Percentiles rank a stretch among this genome's conserved stretches.
These are phyloP conservation scores for Rhincodon typus DNA, from an alignment of 2,797 vertebrate genomes.

Conservation along the genomic window DNA sequence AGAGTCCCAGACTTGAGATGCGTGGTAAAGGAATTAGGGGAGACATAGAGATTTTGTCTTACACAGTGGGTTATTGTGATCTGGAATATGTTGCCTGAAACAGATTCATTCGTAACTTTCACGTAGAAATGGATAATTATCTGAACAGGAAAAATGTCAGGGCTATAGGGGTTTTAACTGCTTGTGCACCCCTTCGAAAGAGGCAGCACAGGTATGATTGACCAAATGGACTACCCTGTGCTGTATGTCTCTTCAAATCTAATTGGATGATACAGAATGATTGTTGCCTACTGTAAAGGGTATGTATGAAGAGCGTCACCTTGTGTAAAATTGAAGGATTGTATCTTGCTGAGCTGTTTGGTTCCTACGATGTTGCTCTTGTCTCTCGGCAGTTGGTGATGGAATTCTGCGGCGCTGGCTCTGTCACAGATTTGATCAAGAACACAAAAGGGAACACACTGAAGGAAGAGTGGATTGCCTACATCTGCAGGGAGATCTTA, in stretches of 20 bases:
- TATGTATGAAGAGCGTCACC: background rate
- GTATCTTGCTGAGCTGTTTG: background rate
- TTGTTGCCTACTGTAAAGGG: too few species aligned
- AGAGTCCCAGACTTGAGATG: background rate
- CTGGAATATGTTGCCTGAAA: background rate
- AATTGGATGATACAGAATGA: background rate
- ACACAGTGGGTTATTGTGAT: background rate
- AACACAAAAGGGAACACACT: constrained; percentile 95
- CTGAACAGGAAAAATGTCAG: background rate
- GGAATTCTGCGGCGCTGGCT: constrained; percentile 95
- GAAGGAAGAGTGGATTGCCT: constrained; percentile 96
- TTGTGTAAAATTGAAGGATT: background rate
- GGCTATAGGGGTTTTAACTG: background rate
- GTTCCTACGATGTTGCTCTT: constrained; percentile 3
- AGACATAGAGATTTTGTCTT: background rate
- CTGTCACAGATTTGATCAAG: constrained; percentile 92
- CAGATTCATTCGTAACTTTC: background rate
- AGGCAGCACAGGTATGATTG: background rate
- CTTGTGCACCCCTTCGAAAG: background rate
- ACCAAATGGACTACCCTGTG: background rate
- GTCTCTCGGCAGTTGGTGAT: constrained; percentile 77
- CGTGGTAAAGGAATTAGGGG: background rate
- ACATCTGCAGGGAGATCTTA: constrained; percentile 94
- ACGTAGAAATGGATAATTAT: background rate
- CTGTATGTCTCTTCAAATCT: background rate